phyloP scores from a whole-genome alignment of 2,797 vertebrate species.

The Tolypeutes matacus region DNA sequence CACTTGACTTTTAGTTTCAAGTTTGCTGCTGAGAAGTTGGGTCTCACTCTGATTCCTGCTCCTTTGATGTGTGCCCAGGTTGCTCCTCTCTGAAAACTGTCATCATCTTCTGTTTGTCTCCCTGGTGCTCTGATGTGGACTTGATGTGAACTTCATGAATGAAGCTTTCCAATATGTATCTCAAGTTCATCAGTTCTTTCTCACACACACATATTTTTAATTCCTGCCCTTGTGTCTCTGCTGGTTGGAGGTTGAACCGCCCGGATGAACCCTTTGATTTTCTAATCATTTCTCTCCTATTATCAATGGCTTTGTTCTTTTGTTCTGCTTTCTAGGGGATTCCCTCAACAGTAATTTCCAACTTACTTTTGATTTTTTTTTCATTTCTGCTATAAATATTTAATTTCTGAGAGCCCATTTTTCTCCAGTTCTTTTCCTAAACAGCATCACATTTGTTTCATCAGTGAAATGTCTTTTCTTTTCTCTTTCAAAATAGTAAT shows the following conservation, averaged over 20 bases:
- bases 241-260: background rate
- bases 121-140: background rate
- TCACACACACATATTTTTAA: background rate
- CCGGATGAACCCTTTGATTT: background rate
- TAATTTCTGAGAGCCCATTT: constrained; percentile 23
- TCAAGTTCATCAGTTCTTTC: background rate
- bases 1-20: background rate
- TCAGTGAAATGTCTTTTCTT: background rate
- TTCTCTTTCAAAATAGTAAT: constrained; percentile 47
- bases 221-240: background rate
- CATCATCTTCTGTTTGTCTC: background rate
- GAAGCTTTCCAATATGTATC: background rate
- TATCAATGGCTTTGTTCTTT: background rate
- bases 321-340: background rate
- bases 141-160: background rate
- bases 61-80: background rate
- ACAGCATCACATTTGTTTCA: background rate
- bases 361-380: background rate
- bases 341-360: background rate
- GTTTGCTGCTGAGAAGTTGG: background rate
- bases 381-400: constrained; percentile 20
- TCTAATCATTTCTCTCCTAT: background rate
- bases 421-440: background rate
- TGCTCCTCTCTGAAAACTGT: background rate
- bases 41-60: background rate